Evolutionary conservation across 1,140 invertebrate genomes (phyloP).

Genomic region (Drosophila cardini): DNA sequence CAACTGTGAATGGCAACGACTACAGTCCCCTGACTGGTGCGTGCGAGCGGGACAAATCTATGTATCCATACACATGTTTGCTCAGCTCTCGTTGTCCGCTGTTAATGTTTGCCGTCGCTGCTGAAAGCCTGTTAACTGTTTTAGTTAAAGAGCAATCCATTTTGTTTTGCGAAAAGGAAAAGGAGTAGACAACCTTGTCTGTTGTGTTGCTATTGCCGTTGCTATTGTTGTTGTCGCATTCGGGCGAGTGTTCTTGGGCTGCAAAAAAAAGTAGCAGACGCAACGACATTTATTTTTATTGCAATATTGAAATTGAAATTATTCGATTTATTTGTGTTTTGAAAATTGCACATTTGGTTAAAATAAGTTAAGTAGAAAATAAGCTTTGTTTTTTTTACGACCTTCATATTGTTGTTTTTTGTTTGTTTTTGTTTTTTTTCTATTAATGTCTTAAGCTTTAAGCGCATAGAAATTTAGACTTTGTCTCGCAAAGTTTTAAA

Average conservation of each 20-base stretch:
- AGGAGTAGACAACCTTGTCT: constrained; percentile 65
- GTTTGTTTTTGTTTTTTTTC: constrained; percentile 19
- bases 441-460: constrained; percentile 62
- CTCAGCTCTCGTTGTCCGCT: constrained; percentile 13
- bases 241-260: constrained; percentile 24
- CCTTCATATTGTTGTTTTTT: neutral
- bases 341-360: neutral
- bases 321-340: neutral
- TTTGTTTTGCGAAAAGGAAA: constrained; percentile 83
- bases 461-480: constrained; percentile 65
- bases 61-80: constrained; percentile 25
- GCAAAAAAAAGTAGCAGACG: constrained; percentile 27
- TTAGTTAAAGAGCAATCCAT: constrained; percentile 84
- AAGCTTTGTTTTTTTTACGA: constrained; percentile 2
- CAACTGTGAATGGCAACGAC: constrained; percentile 34
- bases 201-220: constrained; percentile 14
- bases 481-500: constrained; percentile 51
- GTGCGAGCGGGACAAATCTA: constrained; percentile 59
- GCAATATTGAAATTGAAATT: neutral
- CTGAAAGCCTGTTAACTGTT: constrained; percentile 82
- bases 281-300: constrained; percentile 4
- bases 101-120: constrained; percentile 16
- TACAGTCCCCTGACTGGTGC: neutral
- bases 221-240: constrained; percentile 26
- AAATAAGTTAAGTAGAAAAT: constrained; percentile 4